phyloP scores from a whole-genome alignment of 35 echinoderm and acorn worm genomes.

The Diadema setosum region DNA sequence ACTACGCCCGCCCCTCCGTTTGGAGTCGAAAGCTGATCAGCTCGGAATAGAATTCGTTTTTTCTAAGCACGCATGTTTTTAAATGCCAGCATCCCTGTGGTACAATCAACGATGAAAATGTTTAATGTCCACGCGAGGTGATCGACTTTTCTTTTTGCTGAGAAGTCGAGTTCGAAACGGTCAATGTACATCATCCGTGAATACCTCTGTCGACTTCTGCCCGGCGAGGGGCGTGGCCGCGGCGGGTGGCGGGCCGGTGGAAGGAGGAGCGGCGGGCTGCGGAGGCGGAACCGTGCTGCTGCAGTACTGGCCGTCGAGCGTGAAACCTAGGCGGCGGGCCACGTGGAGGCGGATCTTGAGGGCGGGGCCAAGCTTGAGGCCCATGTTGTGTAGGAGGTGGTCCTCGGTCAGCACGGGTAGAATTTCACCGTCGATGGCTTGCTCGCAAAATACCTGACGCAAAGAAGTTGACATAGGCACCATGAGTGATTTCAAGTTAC shows the following conservation, averaged over 20 bases:
- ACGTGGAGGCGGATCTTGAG: constrained; percentile 84
- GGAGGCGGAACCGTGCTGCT: background rate
- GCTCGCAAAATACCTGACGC: constrained; percentile 82
- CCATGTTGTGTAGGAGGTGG: constrained; percentile 85
- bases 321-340: constrained; percentile 80
- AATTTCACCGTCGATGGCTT: constrained; percentile 96
- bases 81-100: too few relatives aligned
- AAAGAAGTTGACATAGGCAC: too few relatives aligned
- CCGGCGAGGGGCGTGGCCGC: background rate
- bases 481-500: too few relatives aligned
- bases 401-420: constrained; percentile 91
- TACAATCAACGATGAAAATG: too few relatives aligned
- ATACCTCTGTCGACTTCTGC: background rate
- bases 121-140: too few relatives aligned
- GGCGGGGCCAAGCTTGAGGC: constrained; percentile 86
- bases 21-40: too few relatives aligned
- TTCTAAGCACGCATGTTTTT: too few relatives aligned
- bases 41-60: too few relatives aligned
- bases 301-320: constrained; percentile 74
- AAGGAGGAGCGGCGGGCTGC: background rate
- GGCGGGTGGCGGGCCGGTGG: background rate
- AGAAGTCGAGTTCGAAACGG: too few relatives aligned
- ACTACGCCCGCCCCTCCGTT: too few relatives aligned
- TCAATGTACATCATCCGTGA: background rate
- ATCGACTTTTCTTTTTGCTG: too few relatives aligned